phyloP scores from a whole-genome alignment of 2,113 vertebrate species.

The Xiphias gladius region DNA sequence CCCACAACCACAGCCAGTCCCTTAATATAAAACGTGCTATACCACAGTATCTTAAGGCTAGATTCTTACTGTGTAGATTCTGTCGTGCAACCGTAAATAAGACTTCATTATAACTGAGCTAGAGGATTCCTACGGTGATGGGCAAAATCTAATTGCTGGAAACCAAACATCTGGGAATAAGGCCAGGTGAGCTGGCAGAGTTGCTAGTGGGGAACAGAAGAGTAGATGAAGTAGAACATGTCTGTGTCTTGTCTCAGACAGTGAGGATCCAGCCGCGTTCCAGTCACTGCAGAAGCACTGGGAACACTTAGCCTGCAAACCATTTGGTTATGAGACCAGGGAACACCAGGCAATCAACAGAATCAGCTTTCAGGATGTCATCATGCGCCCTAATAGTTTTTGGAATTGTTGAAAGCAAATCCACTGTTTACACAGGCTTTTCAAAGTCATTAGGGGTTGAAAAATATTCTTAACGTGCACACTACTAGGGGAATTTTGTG shows the following conservation, averaged over 20 bases:
- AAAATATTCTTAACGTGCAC: constrained; percentile 58
- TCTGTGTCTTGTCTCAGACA: constrained; percentile 69
- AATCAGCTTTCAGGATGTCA: constrained; percentile 74
- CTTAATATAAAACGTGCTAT: constrained; percentile 58
- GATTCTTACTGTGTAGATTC: constrained; percentile 49
- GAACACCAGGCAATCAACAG: constrained; percentile 44
- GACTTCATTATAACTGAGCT: constrained; percentile 65
- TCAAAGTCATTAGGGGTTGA: constrained; percentile 69
- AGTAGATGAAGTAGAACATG: constrained; percentile 79
- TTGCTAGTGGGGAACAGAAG: constrained; percentile 64
- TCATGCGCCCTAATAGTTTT: constrained; percentile 66
- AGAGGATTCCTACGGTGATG: constrained; percentile 60
- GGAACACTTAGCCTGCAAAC: constrained; percentile 69
- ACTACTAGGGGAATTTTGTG: constrained; percentile 50
- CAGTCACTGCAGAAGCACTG: constrained; percentile 57
- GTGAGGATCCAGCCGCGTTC: constrained; percentile 58
- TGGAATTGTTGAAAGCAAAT: constrained; percentile 76
- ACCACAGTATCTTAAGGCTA: constrained; percentile 59
- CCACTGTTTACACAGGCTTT: constrained; percentile 72
- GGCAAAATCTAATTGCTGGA: constrained; percentile 79
- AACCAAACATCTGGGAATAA: constrained; percentile 79
- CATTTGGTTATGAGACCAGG: constrained; percentile 59
- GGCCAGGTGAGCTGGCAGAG: constrained; percentile 78
- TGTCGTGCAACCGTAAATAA: constrained; percentile 56
- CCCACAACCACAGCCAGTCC: constrained; percentile 71